Evolutionary conservation across 2,888 invertebrate species (phyloP), one percentile per base, ranked within the genome.

Genomic region (Aphelenchoides bicaudatus): DNA sequence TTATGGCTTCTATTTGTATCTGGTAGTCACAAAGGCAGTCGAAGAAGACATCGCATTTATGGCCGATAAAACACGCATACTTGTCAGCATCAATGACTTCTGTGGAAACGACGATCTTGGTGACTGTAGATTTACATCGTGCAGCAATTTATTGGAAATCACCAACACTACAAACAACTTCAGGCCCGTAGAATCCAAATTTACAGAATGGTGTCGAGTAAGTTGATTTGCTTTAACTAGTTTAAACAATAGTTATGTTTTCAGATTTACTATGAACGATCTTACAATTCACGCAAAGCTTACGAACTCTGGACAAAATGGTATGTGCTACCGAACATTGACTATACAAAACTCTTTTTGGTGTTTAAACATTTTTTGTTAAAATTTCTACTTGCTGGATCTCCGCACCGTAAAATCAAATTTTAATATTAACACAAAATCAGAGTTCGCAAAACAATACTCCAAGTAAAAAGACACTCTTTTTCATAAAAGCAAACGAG

Each of bases 251-350:
- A 21, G 10, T 43, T 19, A 43, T 25, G 16, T 25, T 8, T 90
- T 88, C 80, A 90, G 89, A 76, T 87, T 88, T 49, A 63, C 27
- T 64, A 61, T 78, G 88, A 85, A 88, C 50, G 66, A 6, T 37
- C 63, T 39, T 92, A 89, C 84, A 85, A 88, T 58, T 88, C 91
- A 0, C 88, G 88, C 79, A 88, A 89, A 80, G 91, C 93, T 1
- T 96, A 89, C 81, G 94, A 96, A 82, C 85, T 98, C 78, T 88
- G 89, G 67, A 87, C 93, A 28, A 91, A 94, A 80, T 99, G 98
- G 98, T n/a, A n/a, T n/a, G n/a, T n/a, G n/a, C n/a, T n/a, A n/a
- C n/a, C n/a, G n/a, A n/a, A n/a, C n/a, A n/a, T n/a, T n/a, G n/a
- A n/a, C n/a, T n/a, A n/a, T n/a, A n/a, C n/a, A n/a, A n/a, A n/a